Base-by-base conservation (phyloP, 2,113 vertebrate genomes). In the Enhydra lutris region DNA sequence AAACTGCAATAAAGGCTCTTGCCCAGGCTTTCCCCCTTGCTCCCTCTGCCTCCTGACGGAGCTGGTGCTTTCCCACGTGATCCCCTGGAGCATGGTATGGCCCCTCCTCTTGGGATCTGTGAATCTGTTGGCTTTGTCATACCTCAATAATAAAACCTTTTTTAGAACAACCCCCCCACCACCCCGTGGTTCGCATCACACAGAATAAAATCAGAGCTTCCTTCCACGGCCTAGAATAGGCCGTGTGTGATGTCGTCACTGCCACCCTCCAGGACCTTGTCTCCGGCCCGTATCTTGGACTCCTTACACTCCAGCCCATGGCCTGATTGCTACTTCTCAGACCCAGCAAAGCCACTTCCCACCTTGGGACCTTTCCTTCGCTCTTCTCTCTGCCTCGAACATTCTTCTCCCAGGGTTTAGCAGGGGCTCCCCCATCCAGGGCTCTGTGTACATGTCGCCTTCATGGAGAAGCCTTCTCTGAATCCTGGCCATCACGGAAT, bases 131-230 rank as follows among this genome's bases (percentile, higher is more conserved):
- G 65, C 18, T 57, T 73, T 17, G 11, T 6, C 12, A 67, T 17
- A 94, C 7, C 50, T 65, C 47, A 81, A 73, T 42, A 39, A 91
- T 76, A 57, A 81, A 83, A 74, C 26, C 74, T 47, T 13, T 69
- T 76, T 93, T 61, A 57, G 83, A 90, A 59, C 59, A 59, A 42
- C 39, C 45, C 45, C 57, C 4, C 10, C 47, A 50, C 24, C 59
- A 23, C 31, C 50, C 11, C 6, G 9, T 71, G 59, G 29, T 24
- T 65, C 57, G 24, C 69, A 55, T 26, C n/a, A 34, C 14, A 78
- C 31, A 18, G 65, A 82, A 87, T 34, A 67, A 74, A 76, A 67
- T 50, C 39, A 24, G 15, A 57, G 67, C 67, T 95, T 76, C 74
- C 67, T 59, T 76, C 42, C 36, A 29, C 0, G 8, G 57, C 34